Evolutionary conservation across 2,113 vertebrate genomes (phyloP).

Genomic region (Tursiops truncatus): DNA sequence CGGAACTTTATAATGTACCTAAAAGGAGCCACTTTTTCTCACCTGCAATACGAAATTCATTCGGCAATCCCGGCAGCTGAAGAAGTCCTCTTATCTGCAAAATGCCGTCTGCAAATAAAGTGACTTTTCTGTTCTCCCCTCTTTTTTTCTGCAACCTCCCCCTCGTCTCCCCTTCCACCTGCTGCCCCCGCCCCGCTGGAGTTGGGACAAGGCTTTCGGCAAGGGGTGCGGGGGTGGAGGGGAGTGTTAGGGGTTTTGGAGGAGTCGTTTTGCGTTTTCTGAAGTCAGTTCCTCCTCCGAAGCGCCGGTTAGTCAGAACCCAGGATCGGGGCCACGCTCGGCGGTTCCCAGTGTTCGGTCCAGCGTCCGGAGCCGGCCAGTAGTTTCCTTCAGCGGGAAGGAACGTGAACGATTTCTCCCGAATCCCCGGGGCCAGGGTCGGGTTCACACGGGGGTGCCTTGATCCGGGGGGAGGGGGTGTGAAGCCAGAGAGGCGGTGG

Average conservation of each 20-base stretch:
- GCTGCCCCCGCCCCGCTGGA: neutral
- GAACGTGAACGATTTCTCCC: neutral
- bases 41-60: neutral
- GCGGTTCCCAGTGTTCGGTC: constrained; percentile 19
- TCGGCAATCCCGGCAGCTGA: neutral
- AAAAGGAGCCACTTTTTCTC: neutral
- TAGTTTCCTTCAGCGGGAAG: constrained; percentile 58
- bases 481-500: constrained; percentile 49
- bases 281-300: neutral
- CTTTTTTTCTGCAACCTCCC: constrained; percentile 28
- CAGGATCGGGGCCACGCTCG: constrained; percentile 21
- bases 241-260: neutral
- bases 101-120: constrained; percentile 45
- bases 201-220: neutral
- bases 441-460: constrained; percentile 56
- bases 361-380: constrained; percentile 49
- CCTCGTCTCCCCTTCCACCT: neutral
- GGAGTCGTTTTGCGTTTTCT: constrained; percentile 10
- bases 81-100: neutral
- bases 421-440: constrained; percentile 48
- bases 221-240: neutral
- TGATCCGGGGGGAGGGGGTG: constrained; percentile 38
- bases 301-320: constrained; percentile 39
- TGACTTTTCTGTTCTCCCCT: neutral
- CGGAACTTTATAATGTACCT: neutral